Percentiles rank a stretch among this genome's conserved stretches.
Evolutionary conservation across 2,888 invertebrate genomes (phyloP).

Genomic region (Frankliniella fusca): DNA sequence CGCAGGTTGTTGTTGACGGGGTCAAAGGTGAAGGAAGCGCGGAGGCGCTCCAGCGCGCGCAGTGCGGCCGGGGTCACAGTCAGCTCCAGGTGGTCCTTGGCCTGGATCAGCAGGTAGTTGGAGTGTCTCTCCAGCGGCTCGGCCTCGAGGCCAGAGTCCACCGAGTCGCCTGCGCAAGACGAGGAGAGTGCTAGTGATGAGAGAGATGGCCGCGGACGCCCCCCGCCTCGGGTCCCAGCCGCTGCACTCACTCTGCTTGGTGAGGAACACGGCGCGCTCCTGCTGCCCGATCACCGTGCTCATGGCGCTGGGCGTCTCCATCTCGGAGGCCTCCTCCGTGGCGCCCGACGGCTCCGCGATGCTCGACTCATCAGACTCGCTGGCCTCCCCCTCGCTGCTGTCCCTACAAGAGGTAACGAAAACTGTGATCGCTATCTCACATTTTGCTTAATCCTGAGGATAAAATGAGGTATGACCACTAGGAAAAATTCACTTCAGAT

Average conservation of each 20-base stretch:
- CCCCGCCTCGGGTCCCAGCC: too few relatives aligned
- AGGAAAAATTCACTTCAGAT: too few relatives aligned
- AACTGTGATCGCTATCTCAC: too few relatives aligned
- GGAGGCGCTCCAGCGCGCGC: constrained; percentile 53
- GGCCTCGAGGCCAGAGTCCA: constrained; percentile 53
- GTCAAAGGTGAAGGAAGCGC: constrained; percentile 49
- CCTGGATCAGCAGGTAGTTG: constrained; percentile 64
- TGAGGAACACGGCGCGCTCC: constrained; percentile 42
- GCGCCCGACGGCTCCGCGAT: constrained; percentile 46
- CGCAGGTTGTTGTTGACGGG: constrained; percentile 31
- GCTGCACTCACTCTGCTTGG: constrained; percentile 41
- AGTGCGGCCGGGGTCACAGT: constrained; percentile 65
- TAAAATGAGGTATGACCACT: too few relatives aligned
- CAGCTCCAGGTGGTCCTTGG: constrained; percentile 61
- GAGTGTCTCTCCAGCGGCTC: constrained; percentile 52
- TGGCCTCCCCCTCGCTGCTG: constrained; percentile 56
- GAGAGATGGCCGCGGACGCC: too few relatives aligned
- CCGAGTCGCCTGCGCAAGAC: constrained; percentile 47
- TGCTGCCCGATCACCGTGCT: constrained; percentile 40
- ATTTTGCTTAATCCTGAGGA: too few relatives aligned
- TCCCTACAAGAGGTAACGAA: constrained; percentile 45
- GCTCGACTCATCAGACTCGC: constrained; percentile 50
- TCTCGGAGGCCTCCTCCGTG: constrained; percentile 44
- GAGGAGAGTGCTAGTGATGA: too few relatives aligned
- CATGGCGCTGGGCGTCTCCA: constrained; percentile 44